Evolutionary conservation across 2,888 invertebrate genomes (phyloP).

Genomic region (Tillus elongatus): DNA sequence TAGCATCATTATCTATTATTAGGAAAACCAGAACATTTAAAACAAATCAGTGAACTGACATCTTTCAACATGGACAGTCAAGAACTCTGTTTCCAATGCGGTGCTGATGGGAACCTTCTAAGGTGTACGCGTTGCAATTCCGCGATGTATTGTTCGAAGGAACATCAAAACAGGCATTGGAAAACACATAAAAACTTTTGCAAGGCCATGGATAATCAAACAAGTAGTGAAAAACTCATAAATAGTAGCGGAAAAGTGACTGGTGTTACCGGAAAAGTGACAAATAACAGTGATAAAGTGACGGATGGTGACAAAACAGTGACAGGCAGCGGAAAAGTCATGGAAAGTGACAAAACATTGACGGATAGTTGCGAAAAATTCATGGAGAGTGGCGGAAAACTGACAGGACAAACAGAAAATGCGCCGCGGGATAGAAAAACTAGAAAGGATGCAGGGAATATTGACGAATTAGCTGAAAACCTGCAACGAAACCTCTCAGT

Average conservation of each 20-base stretch:
- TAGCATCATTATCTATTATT: no score
- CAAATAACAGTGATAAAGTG: background rate
- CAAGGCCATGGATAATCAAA: constrained; percentile 15
- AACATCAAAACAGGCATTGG: constrained; percentile 75
- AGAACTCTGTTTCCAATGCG: no score
- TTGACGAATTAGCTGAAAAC: constrained; percentile 18
- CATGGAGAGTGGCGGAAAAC: no score
- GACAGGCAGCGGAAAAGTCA: background rate
- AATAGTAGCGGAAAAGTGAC: constrained; percentile 8
- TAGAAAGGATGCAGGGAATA: no score
- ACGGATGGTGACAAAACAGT: background rate
- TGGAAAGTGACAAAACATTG: no score
- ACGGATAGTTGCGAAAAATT: no score
- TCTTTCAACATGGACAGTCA: no score
- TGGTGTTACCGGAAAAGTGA: background rate
- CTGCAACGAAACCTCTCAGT: constrained; percentile 14
- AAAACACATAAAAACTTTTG: constrained; percentile 61
- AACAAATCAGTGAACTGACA: no score
- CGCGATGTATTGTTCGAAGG: constrained; percentile 68
- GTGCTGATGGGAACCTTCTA: constrained; percentile 49
- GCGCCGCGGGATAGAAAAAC: constrained; percentile 30
- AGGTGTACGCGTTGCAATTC: constrained; percentile 68
- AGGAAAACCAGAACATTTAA: no score
- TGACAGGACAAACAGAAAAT: background rate
- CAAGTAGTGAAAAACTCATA: constrained; percentile 10